Evolutionary conservation across 2,113 vertebrate species (phyloP), one percentile per base, ranked within the genome.

Genomic region (Pelusios castaneus): DNA sequence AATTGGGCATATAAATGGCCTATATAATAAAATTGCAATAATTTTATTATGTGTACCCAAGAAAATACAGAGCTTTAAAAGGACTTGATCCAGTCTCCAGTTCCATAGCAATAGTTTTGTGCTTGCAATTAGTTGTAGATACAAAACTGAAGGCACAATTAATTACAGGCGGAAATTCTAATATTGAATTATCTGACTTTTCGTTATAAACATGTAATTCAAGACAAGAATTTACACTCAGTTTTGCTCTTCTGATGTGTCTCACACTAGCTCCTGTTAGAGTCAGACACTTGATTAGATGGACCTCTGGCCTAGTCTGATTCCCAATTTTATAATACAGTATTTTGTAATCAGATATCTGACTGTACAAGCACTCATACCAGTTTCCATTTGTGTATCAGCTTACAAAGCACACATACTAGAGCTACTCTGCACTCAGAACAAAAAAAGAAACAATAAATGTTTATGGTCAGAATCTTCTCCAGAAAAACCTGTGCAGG

Each of bases 401-500:
- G 70, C 86, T 55, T 92, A 38, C 24, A 67, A 81, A 60, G 60
- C 1, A 1, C 54, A 11, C 49, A 54, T 38, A 54, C 10, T 27
- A 78, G 41, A 0, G 1, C 0, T 16, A 83, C 34, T 85, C 79
- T 83, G 91, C 29, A 60, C 47, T 85, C 80, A 67, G 34, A n/a
- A 67, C 14, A 11, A 67, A 91, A 82, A 58, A 84, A 1, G 9
- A 49, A 16, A 76, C 85, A 58, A 34, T 80, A 88, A 76, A 43
- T 8, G 13, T n/a, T 81, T 27, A 73, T 0, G 49, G 25, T 12
- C 81, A 27, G 16, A 77, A 84, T 92, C 85, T 54, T 93, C 88
- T 60, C 82, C 75, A 91, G 85, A 91, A 96, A 75, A 96, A 82
- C 45, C 54, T 91, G 16, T 25, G 11, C 13, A 43, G 11, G 38